Evolutionary conservation across 23 tunicate genomes (phyloP), one percentile per base, ranked within the genome.

Genomic region (Ascidia mentula): DNA sequence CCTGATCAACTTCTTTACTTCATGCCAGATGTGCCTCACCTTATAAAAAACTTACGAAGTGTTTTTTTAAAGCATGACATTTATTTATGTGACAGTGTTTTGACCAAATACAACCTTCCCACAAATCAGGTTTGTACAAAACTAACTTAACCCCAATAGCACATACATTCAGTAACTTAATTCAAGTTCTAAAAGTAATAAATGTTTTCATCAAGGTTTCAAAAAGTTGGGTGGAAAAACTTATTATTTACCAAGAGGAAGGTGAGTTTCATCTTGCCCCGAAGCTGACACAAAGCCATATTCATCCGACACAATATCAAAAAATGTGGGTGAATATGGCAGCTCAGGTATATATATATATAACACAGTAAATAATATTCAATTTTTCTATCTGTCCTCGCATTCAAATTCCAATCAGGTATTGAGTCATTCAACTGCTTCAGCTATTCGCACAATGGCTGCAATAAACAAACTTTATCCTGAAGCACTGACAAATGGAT

Each of bases 11-110:
- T 34, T 22, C 35, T 71, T 26, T 71, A 71, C 35, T 71, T 71
- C 35, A 71, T 71, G 74, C 74, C 74, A 20, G 74, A 71, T 71
- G 74, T 71, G 8, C 39, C 74, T 7, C 74, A 71, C 32, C 74
- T 71, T 42, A 9, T 9, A 42, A 42, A 42, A 42, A 42, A 42
- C 53, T 15, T 42, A 9, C 53, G 53, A 42, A 15, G 53, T 42
- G 53, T 15, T 42, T 42, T 42, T 42, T 15, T 42, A 15, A 42
- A 42, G 15, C 53, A 42, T 15, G 15, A 42, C 53, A 42, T 42
- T 9, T 42, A 15, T 42, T 42, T 42, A 42, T 15, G 15, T 42
- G 53, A 42, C 53, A 42, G 12, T 53, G 65, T 53, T n/a, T 26
- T 53, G 65, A 20, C 65, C 7, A 5, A 6, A 53, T 53, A 53